phyloP scores from a whole-genome alignment of 2,113 vertebrate genomes.

The Sinocyclocheilus anophthalmus region DNA sequence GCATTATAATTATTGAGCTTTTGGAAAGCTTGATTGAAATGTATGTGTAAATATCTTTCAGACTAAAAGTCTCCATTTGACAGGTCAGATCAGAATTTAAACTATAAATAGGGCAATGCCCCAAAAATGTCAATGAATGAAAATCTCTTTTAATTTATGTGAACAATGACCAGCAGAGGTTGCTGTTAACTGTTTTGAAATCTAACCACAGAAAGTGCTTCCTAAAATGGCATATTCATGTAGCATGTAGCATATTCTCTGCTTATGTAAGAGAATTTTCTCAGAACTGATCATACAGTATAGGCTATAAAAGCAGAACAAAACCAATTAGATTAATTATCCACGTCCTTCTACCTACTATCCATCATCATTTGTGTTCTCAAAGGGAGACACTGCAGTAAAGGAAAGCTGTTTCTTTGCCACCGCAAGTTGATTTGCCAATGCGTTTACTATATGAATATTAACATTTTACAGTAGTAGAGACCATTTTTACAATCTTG shows the following conservation, averaged over 20 bases:
- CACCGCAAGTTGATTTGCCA: too few relatives aligned
- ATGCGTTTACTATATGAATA: too few relatives aligned
- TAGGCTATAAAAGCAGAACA: not conserved
- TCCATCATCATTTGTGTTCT: too few relatives aligned
- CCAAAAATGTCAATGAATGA: not conserved
- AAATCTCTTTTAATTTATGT: not conserved
- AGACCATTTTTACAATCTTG: too few relatives aligned
- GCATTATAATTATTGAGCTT: not conserved
- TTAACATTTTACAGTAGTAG: too few relatives aligned
- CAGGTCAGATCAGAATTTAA: too few relatives aligned
- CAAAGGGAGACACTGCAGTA: too few relatives aligned
- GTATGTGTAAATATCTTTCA: too few relatives aligned
- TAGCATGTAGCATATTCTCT: not conserved
- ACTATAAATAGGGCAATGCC: too few relatives aligned
- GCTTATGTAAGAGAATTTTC: not conserved
- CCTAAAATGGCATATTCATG: not conserved
- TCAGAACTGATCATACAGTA: not conserved
- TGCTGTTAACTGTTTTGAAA: not conserved
- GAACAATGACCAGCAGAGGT: constrained; percentile 12
- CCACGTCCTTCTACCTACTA: too few relatives aligned
- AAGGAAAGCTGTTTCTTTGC: too few relatives aligned
- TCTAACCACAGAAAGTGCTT: not conserved
- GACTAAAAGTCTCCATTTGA: too few relatives aligned
- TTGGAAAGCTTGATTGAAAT: not conserved
- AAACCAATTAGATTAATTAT: not conserved